A percentile compares a stretch with the other conserved stretches of the same genome.
Conservation (phyloP, 2,888 invertebrate genomes). For the Girardia tigrina region DNA sequence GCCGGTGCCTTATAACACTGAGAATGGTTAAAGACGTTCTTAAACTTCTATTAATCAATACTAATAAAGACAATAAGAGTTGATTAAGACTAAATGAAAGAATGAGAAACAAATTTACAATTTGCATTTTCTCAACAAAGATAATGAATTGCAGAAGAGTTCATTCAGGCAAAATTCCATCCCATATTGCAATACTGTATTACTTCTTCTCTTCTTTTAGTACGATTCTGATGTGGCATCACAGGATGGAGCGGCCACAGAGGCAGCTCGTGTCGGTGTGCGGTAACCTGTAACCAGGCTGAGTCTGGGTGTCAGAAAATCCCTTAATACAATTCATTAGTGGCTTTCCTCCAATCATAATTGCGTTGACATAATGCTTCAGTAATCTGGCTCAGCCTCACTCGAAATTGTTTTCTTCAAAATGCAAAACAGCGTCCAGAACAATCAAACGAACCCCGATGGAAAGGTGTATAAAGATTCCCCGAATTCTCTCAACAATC, state of each 20-base stretch:
- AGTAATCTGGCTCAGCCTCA: constrained; percentile 15
- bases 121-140: no score
- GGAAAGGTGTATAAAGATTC: background rate
- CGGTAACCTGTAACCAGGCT: background rate
- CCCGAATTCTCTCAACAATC: background rate
- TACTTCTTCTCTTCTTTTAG: background rate
- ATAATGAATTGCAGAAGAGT: no score
- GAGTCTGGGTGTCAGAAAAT: constrained; percentile 12
- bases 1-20: no score
- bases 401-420: background rate
- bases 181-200: background rate
- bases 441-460: background rate
- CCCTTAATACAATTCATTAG: constrained; percentile 18
- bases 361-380: constrained; percentile 2
- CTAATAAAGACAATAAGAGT: no score
- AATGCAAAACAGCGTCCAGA: background rate
- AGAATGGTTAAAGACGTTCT: no score
- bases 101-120: no score
- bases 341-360: background rate
- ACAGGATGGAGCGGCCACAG: background rate
- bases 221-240: constrained; percentile 15
- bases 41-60: no score
- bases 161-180: background rate
- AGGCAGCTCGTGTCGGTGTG: background rate
- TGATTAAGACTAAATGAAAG: no score